Base-by-base conservation (phyloP, 2,888 invertebrate species). In the Falcaria lacertinaria region DNA sequence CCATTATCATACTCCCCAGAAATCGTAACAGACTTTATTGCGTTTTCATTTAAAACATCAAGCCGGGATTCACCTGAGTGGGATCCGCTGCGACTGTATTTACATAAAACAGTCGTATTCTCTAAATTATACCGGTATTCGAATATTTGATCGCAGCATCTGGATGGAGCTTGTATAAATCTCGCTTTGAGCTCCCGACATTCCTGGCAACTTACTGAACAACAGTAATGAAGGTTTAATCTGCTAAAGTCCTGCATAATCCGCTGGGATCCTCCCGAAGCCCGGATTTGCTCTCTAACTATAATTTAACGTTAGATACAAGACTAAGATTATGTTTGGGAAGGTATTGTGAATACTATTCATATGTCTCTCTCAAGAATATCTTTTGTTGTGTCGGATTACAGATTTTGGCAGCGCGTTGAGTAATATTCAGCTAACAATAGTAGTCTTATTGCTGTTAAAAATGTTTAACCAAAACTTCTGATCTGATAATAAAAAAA, bases 181-280 rank as follows among this genome's bases (percentile, higher is more conserved):
- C 76, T 73, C 68, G 69, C 66, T 72, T 74, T 77, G 78, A 78
- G 74, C 59, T 65, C 59, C 55, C 52, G 56, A 69, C 68, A 76
- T 80, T 77, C 77, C 71, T 72, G 73, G 69, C 73, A 74, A 80
- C 75, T 77, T 74, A 71, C 74, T 69, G 76, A 77, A 80, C 75
- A 78, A 72, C 75, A 75, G 81, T 80, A 81, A 82, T 79, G 81
- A 82, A 78, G 78, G 73, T 71, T 80, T 80, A 82, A 81, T 81
- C 80, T 71, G 66, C 57, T 58, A 60, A 73, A 79, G 78, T 74
- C 77, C 73, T 63, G 70, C 63, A 71, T 77, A 80, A 74, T 76
- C 77, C 71, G 55, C 43, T 38, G 59, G 64, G 70, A 71, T 68
- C 57, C 50, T 54, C 55, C 54, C 50, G 57, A 65, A 64, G 51